Percentiles rank a stretch among this genome's conserved stretches.
Conservation (phyloP, 1,140 invertebrate genomes). For the Drosophila parabipectinata region DNA sequence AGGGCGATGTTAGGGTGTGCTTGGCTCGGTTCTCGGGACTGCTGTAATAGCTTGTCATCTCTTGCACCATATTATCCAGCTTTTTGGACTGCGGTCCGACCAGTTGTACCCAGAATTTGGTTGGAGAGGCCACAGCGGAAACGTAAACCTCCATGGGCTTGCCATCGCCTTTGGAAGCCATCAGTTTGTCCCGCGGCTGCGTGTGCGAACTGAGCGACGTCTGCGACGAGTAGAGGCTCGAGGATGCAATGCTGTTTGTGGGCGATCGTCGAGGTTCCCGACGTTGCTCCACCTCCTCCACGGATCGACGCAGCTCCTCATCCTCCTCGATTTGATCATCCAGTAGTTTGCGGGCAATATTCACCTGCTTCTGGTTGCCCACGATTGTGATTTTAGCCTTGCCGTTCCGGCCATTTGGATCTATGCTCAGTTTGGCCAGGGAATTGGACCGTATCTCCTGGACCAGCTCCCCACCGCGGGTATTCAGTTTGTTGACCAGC, state of each 20-base stretch:
- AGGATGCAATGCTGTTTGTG: conserved; percentile 60
- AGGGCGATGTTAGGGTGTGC: conserved; percentile 86
- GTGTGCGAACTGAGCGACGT: conserved; percentile 72
- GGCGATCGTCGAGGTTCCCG: conserved; percentile 85
- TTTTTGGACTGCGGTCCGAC: conserved; percentile 88
- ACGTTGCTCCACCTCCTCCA: conserved; percentile 84
- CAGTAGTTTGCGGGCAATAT: conserved; percentile 86
- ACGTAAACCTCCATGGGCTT: conserved; percentile 91
- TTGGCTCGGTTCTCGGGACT: conserved; percentile 86
- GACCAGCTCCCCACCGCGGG: conserved; percentile 88
- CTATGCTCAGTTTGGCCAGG: conserved; percentile 72
- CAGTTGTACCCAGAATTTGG: conserved; percentile 93
- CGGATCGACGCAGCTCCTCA: conserved; percentile 83
- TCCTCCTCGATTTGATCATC: conserved; percentile 87
- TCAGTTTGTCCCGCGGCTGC: conserved; percentile 75
- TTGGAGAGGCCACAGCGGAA: conserved; percentile 91
- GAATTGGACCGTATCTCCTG: conserved; percentile 87
- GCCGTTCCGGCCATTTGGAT: conserved; percentile 71
- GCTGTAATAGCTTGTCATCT: conserved; percentile 92
- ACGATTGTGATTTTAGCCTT: conserved; percentile 85
- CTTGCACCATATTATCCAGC: conserved; percentile 89
- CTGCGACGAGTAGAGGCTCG: conserved; percentile 77
- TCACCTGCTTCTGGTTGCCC: conserved; percentile 87
- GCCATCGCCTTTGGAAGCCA: conserved; percentile 83
- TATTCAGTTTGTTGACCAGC: conserved; percentile 89